Conservation (phyloP, 2,888 invertebrate species). For the Mesopsocus fuscifrons region DNA sequence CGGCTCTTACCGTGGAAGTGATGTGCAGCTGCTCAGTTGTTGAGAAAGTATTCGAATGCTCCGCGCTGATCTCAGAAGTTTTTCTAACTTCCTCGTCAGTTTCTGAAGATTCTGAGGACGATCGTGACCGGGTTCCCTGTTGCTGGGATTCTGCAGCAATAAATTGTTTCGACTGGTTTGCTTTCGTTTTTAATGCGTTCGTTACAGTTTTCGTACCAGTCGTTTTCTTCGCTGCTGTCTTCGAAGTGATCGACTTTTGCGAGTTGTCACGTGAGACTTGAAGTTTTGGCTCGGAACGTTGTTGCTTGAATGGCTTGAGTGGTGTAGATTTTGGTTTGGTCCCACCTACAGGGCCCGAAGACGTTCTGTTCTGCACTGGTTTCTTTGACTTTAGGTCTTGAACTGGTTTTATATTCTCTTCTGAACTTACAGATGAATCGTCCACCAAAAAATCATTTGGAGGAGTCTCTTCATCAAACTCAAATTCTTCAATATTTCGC, state of each 20-base stretch:
- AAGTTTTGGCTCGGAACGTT: conserved; percentile 11
- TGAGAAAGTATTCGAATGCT: too few species aligned
- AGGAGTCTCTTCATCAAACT: conserved; percentile 18
- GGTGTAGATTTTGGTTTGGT: conserved; percentile 11
- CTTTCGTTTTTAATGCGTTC: conserved; percentile 1
- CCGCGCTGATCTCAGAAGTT: too few species aligned
- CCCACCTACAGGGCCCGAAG: conserved; percentile 14
- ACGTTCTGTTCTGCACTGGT: conserved; percentile 17
- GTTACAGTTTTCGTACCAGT: background rate
- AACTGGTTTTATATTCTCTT: conserved; percentile 17
- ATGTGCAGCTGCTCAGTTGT: too few species aligned
- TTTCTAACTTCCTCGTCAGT: too few species aligned
- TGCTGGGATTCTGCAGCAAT: too few species aligned
- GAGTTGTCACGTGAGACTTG: conserved; percentile 11
- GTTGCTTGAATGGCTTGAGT: conserved; percentile 10
- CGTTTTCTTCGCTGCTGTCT: background rate
- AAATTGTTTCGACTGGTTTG: too few species aligned
- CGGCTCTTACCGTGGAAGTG: too few species aligned
- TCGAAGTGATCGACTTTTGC: conserved; percentile 1
- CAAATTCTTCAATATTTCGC: conserved; percentile 11
- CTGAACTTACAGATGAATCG: conserved; percentile 23
- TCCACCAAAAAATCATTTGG: conserved; percentile 31
- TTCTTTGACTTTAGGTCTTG: conserved; percentile 22
- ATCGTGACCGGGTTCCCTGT: too few species aligned
- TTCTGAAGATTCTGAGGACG: too few species aligned